A percentile compares a stretch with the other conserved stretches of the same genome.
phyloP scores from a whole-genome alignment of 1,140 invertebrate species.

The Aphidius ervi region DNA sequence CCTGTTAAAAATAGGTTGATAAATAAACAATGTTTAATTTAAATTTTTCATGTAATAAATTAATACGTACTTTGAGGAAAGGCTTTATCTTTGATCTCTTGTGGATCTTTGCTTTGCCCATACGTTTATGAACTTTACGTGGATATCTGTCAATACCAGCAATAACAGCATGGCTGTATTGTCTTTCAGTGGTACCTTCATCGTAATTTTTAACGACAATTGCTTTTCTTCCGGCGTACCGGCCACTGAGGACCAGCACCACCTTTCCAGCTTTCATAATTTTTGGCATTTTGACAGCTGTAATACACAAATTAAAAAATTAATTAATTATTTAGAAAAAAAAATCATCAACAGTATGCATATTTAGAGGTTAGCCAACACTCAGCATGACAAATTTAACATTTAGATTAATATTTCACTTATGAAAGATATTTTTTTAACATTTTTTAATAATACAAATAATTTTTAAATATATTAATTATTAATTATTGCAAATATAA shows the following conservation, averaged over 20 bases:
- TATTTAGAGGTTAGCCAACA: too few relatives aligned
- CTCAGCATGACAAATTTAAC: too few relatives aligned
- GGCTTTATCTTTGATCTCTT: conserved; percentile 97
- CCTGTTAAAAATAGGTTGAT: conserved; percentile 47
- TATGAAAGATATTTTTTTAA: too few relatives aligned
- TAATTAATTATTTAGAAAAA: too few relatives aligned
- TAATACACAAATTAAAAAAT: too few relatives aligned
- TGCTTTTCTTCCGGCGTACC: conserved; percentile 96
- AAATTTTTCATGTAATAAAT: too few relatives aligned
- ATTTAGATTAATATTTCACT: too few relatives aligned
- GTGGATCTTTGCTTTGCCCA: conserved; percentile 96
- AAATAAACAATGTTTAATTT: too few relatives aligned
- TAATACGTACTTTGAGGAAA: conserved; percentile 80
- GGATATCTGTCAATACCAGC: conserved; percentile 98
- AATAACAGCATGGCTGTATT: conserved; percentile 94
- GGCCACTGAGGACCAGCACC: conserved; percentile 93
- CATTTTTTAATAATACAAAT: too few relatives aligned
- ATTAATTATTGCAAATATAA: too few relatives aligned
- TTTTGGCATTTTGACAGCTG: conserved; percentile 78
- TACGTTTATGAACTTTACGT: conserved; percentile 90
- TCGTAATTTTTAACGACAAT: conserved; percentile 96
- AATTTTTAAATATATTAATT: too few relatives aligned
- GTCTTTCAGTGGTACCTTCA: conserved; percentile 92
- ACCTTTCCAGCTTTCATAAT: conserved; percentile 98
- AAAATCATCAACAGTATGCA: too few relatives aligned